Evolutionary conservation across 2,113 vertebrate genomes (phyloP).

Genomic region (Dolichotis patagonum): DNA sequence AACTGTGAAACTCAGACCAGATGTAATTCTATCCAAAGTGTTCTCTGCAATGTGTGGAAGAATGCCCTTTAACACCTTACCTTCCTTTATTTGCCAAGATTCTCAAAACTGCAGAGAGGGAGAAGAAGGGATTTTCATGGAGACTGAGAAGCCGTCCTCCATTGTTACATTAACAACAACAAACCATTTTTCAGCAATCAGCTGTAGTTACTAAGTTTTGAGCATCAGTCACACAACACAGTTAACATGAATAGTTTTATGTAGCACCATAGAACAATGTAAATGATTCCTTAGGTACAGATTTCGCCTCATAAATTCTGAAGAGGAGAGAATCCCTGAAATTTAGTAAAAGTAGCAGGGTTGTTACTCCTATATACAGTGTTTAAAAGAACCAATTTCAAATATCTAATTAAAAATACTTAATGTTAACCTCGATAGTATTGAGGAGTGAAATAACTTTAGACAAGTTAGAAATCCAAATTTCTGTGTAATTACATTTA

Average conservation of each 20-base stretch:
- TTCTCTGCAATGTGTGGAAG: slow-evolving; percentile 41
- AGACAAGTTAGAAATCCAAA: slow-evolving; percentile 22
- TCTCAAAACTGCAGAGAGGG: slow-evolving; percentile 3
- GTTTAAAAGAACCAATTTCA: slow-evolving; percentile 31
- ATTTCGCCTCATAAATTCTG: neutral
- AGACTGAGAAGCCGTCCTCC: neutral
- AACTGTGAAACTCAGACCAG: slow-evolving; percentile 46
- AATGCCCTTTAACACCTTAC: slow-evolving; percentile 27
- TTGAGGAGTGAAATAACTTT: slow-evolving; percentile 20
- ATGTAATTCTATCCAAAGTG: slow-evolving; percentile 42
- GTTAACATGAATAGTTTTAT: slow-evolving; percentile 30
- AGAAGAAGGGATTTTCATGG: neutral
- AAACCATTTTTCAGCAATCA: slow-evolving; percentile 60
- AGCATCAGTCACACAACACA: slow-evolving; percentile 18
- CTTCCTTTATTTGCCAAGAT: slow-evolving; percentile 51
- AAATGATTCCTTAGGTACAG: slow-evolving; percentile 24
- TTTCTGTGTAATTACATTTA: slow-evolving; percentile 44
- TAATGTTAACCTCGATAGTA: slow-evolving; percentile 33
- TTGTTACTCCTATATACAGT: neutral
- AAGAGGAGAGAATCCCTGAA: slow-evolving; percentile 56
- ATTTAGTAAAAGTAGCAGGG: slow-evolving; percentile 41
- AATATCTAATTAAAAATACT: slow-evolving; percentile 35
- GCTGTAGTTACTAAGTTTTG: slow-evolving; percentile 1
- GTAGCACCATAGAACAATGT: slow-evolving; percentile 4
- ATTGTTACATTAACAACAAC: slow-evolving; percentile 29